These are phyloP conservation scores for Pogonognathellus flavescens DNA, from an alignment of 1,140 invertebrate genomes.

Conservation along the genomic window DNA sequence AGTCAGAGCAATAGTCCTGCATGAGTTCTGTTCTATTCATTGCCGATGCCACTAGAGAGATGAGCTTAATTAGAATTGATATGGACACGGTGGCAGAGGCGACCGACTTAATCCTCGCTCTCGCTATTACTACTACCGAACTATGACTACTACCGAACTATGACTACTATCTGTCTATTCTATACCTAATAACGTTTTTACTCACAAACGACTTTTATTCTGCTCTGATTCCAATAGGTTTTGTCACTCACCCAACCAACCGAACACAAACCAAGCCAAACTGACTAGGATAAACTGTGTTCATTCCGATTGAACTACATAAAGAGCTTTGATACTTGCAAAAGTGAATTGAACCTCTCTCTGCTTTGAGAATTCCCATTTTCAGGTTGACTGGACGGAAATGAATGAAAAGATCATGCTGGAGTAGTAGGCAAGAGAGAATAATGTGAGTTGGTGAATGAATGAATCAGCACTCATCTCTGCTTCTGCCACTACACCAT, in stretches of 20 bases:
- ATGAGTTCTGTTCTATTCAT: conserved; percentile 15
- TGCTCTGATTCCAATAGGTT: conserved; percentile 43
- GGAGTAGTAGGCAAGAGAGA: not conserved
- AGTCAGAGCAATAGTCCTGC: not conserved
- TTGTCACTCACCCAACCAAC: conserved; percentile 45
- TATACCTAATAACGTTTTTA: conserved; percentile 13
- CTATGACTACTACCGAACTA: not conserved
- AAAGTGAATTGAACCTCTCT: not conserved
- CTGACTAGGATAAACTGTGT: conserved; percentile 31
- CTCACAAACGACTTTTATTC: conserved; percentile 38
- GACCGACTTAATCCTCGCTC: conserved; percentile 24
- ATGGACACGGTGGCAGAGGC: conserved; percentile 28
- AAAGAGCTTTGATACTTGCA: not conserved
- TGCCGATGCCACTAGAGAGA: conserved; percentile 31
- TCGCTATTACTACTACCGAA: not conserved
- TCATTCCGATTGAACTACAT: conserved; percentile 5
- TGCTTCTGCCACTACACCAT: not conserved
- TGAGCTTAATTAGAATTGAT: conserved; percentile 49
- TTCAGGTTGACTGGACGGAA: conserved; percentile 33
- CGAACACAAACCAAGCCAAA: not conserved
- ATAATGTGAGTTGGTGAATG: not conserved
- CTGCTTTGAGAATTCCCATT: conserved; percentile 26
- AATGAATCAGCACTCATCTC: conserved; percentile 37
- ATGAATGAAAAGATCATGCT: conserved; percentile 37
- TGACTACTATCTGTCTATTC: not conserved